Evolutionary conservation across 1,140 invertebrate genomes (phyloP).

Genomic region (Drosophila tropicalis): DNA sequence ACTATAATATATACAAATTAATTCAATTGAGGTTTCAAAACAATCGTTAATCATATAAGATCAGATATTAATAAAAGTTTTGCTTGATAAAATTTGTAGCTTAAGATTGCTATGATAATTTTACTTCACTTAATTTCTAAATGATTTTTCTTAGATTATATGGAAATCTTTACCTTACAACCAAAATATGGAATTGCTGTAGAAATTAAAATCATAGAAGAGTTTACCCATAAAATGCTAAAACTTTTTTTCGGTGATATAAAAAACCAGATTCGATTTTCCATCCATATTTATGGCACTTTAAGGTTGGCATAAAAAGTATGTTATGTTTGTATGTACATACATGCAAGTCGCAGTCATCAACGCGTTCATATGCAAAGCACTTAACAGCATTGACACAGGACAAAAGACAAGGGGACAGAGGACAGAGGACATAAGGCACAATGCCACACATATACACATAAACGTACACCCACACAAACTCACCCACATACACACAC

Average conservation of each 20-base stretch:
- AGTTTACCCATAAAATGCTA: background rate
- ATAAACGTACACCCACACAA: background rate
- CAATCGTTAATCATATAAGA: no score
- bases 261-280: background rate
- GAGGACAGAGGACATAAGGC: background rate
- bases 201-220: background rate
- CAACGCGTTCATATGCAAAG: constrained; percentile 48
- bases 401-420: background rate
- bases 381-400: constrained; percentile 48
- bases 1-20: no score
- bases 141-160: no score
- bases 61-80: no score
- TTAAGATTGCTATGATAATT: no score
- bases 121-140: no score
- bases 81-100: no score
- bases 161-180: no score
- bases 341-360: constrained; percentile 32
- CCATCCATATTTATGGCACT: constrained; percentile 7
- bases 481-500: constrained; percentile 16
- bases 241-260: background rate
- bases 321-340: background rate
- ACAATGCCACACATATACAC: background rate
- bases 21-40: no score
- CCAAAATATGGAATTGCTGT: background rate
- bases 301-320: constrained; percentile 7